phyloP scores from a whole-genome alignment of 2,888 invertebrate genomes.

The Matsumyia berberina region DNA sequence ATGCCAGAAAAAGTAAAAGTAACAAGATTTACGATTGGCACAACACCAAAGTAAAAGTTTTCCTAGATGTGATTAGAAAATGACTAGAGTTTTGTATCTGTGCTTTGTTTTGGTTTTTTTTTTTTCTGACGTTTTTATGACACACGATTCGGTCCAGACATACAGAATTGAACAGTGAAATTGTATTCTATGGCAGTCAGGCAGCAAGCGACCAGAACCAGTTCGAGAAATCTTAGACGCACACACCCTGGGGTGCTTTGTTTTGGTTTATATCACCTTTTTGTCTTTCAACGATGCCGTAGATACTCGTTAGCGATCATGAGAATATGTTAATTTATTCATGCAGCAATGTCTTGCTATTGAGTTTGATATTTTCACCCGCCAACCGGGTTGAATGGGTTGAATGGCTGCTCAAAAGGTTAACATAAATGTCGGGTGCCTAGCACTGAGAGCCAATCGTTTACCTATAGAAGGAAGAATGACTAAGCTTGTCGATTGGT shows the following conservation, averaged over 20 bases:
- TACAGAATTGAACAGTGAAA: slow-evolving; percentile 32
- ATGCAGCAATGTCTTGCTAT: slow-evolving; percentile 25
- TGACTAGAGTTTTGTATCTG: slow-evolving; percentile 22
- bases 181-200: slow-evolving; percentile 9
- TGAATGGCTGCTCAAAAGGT: slow-evolving; percentile 50
- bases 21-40: slow-evolving; percentile 61
- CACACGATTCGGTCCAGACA: slow-evolving; percentile 14
- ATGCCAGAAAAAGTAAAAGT: slow-evolving; percentile 66
- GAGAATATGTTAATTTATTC: slow-evolving; percentile 64
- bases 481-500: slow-evolving; percentile 27
- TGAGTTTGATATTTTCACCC: slow-evolving; percentile 54
- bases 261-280: slow-evolving; percentile 2
- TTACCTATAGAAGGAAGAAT: slow-evolving; percentile 33
- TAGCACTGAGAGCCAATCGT: background rate
- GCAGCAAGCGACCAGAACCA: slow-evolving; percentile 46
- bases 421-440: slow-evolving; percentile 49
- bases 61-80: slow-evolving; percentile 51
- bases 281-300: background rate
- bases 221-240: slow-evolving; percentile 44
- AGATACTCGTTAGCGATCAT: slow-evolving; percentile 24
- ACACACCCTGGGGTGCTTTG: slow-evolving; percentile 17
- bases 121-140: slow-evolving; percentile 20
- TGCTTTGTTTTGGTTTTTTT: too few species aligned
- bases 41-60: slow-evolving; percentile 64
- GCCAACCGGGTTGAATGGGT: slow-evolving; percentile 36